Base-by-base conservation (phyloP, 2,888 invertebrate species). In the Meteorus colon region DNA sequence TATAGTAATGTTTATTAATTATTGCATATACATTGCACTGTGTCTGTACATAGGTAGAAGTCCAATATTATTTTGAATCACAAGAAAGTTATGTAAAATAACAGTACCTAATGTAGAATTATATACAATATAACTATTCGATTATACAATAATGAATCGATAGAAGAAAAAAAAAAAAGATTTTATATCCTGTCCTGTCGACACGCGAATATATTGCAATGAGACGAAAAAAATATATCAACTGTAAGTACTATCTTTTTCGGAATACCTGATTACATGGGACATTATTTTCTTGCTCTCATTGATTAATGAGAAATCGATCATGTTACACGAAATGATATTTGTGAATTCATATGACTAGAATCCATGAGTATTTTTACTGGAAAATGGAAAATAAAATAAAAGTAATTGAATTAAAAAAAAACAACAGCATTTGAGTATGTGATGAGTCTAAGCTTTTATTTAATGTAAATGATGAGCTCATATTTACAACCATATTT, bases 11-110 rank as follows among this genome's bases (percentile, higher is more conserved):
- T 87, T 87, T 85, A 88, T 88, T 86, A 88, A 85, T 83, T 86
- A 88, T 88, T 86, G 86, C 86, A 86, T 88, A 87, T 86, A 86
- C 83, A 86, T 86, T 84, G 87, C 89, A 89, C 88, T 84, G 85
- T 87, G 85, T 86, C 82, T 89, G 88, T 89, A 88, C 84, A 89
- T 89, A 88, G 86, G 86, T 89, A 89, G 87, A 88, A 85, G 81
- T 85, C 84, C 84, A 81, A 88, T 86, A 85, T 89, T 89, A 89
- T 89, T 89, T 89, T 88, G 84, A 88, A 86, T 85, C 86, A 88
- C 86, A 84, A 84, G 85, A 86, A 84, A 84, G 86, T 85, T 86
- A 85, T 89, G 86, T 88, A 87, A 88, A 88, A 84, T 87, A 85
- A 86, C 86, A 87, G 84, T 87, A 88, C 87, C 85, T 89, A 86